Evolutionary conservation across 2,797 vertebrate species (phyloP), one percentile per base, ranked within the genome.

Genomic region (Hipposideros larvatus): DNA sequence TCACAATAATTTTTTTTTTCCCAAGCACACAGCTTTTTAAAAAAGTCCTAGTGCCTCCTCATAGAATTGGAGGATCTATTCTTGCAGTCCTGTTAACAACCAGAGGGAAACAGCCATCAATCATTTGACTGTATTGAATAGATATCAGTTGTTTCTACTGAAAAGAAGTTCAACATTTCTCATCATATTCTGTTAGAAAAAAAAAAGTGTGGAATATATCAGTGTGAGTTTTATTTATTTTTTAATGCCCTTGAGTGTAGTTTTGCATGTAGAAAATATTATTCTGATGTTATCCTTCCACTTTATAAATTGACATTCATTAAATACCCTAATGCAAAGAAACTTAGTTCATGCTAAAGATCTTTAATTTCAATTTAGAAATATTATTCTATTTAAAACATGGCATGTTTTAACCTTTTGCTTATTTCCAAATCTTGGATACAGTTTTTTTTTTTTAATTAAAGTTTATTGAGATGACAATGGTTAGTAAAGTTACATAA

Each of bases 341-440:
- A 37, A 31, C 14, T 59, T 53, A 84, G 16, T 80, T 87, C 2
- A 90, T 92, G 65, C 8, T n/a, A 80, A 86, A 83, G 16, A 16
- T 19, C 84, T 66, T 86, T 34, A 88, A 74, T 28, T 80, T 70
- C 14, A 89, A 34, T 2, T 41, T 85, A 82, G 26, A 83, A 70
- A 85, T 28, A 66, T 21, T 63, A 74, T 61, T 73, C 37, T 68
- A 18, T 65, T 70, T 87, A 46, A 87, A 83, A 48, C 0, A 5
- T 77, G 5, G 4, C 4, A n/a, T 5, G 2, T 65, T 59, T 63
- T 86, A 63, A 31, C 2, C 2, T 87, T 70, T 90, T 59, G 1
- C 31, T 4, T 88, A 87, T 91, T 94, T 94, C 13, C 28, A 93
- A 70, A 71, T 84, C 73, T 61, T 85, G 26, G 11, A 63, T 19